phyloP scores from a whole-genome alignment of 2,797 vertebrate genomes.

The Lepidocolaptes lacrymiger region DNA sequence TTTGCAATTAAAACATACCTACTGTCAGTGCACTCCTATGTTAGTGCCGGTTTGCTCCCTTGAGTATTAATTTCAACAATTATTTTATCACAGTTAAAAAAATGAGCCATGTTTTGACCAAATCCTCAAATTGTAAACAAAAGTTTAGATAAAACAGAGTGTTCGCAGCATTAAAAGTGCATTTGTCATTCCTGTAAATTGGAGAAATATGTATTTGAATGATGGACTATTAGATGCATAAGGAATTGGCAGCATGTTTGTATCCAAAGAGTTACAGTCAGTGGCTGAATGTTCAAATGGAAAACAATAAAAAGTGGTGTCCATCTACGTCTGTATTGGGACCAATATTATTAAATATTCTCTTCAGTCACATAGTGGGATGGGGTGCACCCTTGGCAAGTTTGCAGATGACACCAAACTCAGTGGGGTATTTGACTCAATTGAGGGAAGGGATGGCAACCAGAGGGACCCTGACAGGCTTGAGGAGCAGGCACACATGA shows the following conservation, averaged over 20 bases:
- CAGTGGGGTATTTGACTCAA: accelerated
- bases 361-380: accelerated
- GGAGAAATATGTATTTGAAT: not conserved
- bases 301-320: not conserved
- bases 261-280: not conserved
- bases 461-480: not conserved
- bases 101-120: not conserved
- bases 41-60: not conserved
- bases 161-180: not conserved
- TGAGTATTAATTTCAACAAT: not conserved
- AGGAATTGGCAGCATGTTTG: not conserved
- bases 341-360: not conserved
- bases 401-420: not conserved
- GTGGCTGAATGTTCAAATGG: not conserved
- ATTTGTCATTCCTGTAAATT: not conserved
- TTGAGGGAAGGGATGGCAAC: not conserved
- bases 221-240: not conserved
- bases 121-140: not conserved
- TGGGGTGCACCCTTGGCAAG: not conserved
- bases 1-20: not conserved
- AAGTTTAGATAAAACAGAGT: not conserved
- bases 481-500: not conserved
- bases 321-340: not conserved
- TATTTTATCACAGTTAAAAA: not conserved
- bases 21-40: not conserved